phyloP scores from a whole-genome alignment of 2,797 vertebrate genomes.

The Setipinna tenuifilis region DNA sequence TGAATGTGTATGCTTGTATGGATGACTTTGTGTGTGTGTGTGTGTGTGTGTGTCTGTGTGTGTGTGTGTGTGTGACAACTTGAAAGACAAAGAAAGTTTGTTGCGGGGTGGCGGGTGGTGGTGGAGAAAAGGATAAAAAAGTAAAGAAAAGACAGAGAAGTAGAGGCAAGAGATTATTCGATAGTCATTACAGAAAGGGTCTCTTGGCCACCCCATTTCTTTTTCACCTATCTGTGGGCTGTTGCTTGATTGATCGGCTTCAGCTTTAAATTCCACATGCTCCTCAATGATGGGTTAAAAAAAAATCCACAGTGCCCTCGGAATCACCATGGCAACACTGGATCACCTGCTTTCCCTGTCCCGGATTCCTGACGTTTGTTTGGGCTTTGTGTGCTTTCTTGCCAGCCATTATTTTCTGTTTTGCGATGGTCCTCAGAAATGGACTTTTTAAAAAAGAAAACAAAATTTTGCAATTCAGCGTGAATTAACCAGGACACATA shows the following conservation, averaged over 20 bases:
- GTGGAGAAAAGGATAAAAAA: neutral
- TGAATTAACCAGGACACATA: neutral
- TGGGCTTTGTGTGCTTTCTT: conserved; percentile 17
- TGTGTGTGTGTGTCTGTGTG: neutral
- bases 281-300: neutral
- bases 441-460: neutral
- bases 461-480: neutral
- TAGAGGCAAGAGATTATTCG: neutral
- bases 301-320: conserved; percentile 27
- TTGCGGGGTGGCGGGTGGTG: neutral
- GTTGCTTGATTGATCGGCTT: neutral
- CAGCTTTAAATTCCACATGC: neutral
- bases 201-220: neutral
- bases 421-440: neutral
- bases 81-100: neutral
- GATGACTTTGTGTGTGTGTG: neutral
- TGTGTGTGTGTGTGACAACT: neutral
- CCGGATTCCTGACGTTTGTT: conserved; percentile 43
- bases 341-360: conserved; percentile 38
- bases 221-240: neutral
- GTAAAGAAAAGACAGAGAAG: neutral
- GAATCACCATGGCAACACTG: conserved; percentile 46
- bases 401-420: neutral
- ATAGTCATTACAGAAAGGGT: conserved; percentile 11
- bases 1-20: neutral